Evolutionary conservation across 1,140 invertebrate genomes (phyloP).

Genomic region (Dendrolimus kikuchii): DNA sequence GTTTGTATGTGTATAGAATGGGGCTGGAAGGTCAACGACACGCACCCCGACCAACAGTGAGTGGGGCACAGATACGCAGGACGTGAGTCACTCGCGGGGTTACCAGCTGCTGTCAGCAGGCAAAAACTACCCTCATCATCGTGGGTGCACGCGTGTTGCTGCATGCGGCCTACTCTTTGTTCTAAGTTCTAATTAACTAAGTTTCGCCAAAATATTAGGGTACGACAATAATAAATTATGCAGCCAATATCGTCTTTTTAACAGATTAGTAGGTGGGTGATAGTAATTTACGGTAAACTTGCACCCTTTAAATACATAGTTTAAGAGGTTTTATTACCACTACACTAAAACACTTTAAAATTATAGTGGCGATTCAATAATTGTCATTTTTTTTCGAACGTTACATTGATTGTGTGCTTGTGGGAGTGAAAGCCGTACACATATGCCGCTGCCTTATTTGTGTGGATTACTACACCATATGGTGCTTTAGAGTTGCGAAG

Average conservation of each 20-base stretch:
- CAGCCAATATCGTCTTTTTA: too few relatives aligned
- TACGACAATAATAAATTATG: too few relatives aligned
- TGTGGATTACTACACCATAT: constrained; percentile 64
- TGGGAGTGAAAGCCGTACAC: constrained; percentile 64
- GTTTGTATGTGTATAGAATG: constrained; percentile 42
- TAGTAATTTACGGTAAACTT: too few relatives aligned
- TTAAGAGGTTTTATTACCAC: too few relatives aligned
- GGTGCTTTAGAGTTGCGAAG: constrained; percentile 24
- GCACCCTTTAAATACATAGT: too few relatives aligned
- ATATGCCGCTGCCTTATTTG: constrained; percentile 63
- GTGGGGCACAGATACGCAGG: constrained; percentile 52
- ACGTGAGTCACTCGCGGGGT: constrained; percentile 63
- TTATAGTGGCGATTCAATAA: too few relatives aligned
- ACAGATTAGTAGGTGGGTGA: too few relatives aligned
- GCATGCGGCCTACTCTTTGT: background rate
- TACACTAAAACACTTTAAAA: too few relatives aligned
- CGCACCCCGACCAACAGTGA: constrained; percentile 48
- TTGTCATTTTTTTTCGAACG: constrained; percentile 4
- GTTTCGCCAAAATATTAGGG: too few relatives aligned
- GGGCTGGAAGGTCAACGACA: constrained; percentile 65
- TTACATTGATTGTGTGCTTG: constrained; percentile 55
- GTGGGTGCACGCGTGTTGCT: constrained; percentile 26
- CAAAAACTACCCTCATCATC: constrained; percentile 55
- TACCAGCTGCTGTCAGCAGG: constrained; percentile 55
- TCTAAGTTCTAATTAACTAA: too few relatives aligned